These are phyloP conservation scores for Drosophila dives DNA, from an alignment of 2,888 invertebrate genomes.

Conservation along the genomic window DNA sequence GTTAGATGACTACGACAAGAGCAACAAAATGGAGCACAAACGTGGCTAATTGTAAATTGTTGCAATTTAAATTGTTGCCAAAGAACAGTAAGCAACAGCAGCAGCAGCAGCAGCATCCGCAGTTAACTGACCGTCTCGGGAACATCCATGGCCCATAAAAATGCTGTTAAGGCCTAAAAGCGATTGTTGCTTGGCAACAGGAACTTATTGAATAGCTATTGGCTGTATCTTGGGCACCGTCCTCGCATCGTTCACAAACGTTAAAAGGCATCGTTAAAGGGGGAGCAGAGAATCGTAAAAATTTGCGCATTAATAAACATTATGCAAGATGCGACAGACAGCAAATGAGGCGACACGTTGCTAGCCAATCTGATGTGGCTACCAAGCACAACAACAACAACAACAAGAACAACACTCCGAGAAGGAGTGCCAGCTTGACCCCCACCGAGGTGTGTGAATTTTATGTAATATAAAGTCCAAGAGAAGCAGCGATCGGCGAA, in stretches of 20 bases:
- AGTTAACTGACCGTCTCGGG: constrained; percentile 40
- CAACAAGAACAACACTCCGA: neutral
- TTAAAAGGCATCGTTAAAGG: constrained; percentile 72
- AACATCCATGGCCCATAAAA: constrained; percentile 55
- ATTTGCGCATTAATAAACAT: constrained; percentile 77
- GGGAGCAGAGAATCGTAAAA: constrained; percentile 68
- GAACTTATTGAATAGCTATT: constrained; percentile 54
- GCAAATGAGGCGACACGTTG: constrained; percentile 61
- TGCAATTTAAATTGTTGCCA: constrained; percentile 80
- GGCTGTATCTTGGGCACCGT: constrained; percentile 32
- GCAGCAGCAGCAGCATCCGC: constrained; percentile 16
- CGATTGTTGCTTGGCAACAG: constrained; percentile 39
- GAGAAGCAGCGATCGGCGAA: constrained; percentile 9
- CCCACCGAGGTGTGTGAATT: constrained; percentile 66
- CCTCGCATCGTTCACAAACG: constrained; percentile 50
- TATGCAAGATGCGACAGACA: constrained; percentile 65
- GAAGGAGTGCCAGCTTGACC: constrained; percentile 43
- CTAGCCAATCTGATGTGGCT: constrained; percentile 34
- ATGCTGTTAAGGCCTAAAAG: constrained; percentile 69
- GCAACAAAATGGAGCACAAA: constrained; percentile 76
- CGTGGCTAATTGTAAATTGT: constrained; percentile 82
- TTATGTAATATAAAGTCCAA: constrained; percentile 49
- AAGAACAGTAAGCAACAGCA: constrained; percentile 53
- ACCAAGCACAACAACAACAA: neutral
- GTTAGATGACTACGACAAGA: constrained; percentile 53